Evolutionary conservation across 2,888 invertebrate genomes (phyloP).

Genomic region (Rhaphigaster nebulosa): DNA sequence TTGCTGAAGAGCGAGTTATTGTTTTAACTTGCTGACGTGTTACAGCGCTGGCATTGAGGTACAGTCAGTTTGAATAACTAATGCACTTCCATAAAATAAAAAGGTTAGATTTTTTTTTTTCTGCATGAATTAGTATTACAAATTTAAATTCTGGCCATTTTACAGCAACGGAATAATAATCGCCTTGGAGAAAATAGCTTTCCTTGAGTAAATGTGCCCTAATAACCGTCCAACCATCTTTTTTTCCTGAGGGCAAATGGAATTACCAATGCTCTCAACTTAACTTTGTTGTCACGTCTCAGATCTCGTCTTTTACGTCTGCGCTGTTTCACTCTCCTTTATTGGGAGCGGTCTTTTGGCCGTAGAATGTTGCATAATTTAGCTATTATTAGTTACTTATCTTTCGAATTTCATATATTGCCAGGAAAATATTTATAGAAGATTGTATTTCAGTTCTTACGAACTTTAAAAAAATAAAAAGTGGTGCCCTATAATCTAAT

Average conservation of each 20-base stretch:
- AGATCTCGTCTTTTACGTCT: not conserved
- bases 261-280: conserved; percentile 6
- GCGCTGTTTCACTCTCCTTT: not conserved
- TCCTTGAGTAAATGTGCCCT: not conserved
- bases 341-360: not conserved
- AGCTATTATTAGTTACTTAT: too few species aligned
- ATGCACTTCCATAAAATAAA: not conserved
- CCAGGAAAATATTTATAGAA: too few species aligned
- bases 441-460: too few species aligned
- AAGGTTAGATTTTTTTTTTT: not conserved
- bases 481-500: too few species aligned
- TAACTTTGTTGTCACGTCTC: conserved; percentile 12
- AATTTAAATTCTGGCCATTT: conserved; percentile 1
- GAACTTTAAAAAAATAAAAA: too few species aligned
- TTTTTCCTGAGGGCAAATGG: not conserved
- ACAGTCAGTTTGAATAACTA: not conserved
- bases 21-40: conserved; percentile 1
- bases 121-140: not conserved
- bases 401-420: not conserved
- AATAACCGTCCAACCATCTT: not conserved
- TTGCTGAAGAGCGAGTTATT: conserved; percentile 14
- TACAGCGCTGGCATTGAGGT: not conserved
- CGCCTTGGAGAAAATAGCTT: not conserved
- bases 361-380: not conserved
- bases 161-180: not conserved